Percentiles rank a stretch among this genome's conserved stretches.
phyloP scores from a whole-genome alignment of 2,113 vertebrate species.

The Myotis yumanensis region DNA sequence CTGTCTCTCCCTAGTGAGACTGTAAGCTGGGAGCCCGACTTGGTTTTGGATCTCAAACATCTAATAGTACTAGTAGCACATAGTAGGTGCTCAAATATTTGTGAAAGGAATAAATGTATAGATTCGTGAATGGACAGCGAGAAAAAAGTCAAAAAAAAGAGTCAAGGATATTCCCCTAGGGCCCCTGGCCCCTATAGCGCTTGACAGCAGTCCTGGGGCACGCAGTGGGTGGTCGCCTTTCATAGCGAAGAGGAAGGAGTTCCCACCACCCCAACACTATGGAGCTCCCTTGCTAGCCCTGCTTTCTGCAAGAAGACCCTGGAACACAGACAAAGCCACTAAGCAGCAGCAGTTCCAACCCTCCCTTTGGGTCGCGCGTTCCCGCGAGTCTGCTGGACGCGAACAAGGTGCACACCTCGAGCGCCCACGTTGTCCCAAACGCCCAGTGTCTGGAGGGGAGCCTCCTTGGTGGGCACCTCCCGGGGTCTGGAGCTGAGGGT shows the following conservation, averaged over 20 bases:
- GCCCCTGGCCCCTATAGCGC: not conserved
- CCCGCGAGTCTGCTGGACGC: not conserved
- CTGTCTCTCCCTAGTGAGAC: not conserved
- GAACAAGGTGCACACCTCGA: not conserved
- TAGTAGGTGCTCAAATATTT: not conserved
- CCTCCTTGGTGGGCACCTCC: too few species aligned
- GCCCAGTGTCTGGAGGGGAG: too few species aligned
- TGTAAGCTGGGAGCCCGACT: not conserved
- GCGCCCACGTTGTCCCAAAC: not conserved
- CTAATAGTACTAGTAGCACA: not conserved
- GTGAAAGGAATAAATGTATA: not conserved
- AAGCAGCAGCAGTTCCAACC: too few species aligned
- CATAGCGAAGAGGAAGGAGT: not conserved
- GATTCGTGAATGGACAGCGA: not conserved
- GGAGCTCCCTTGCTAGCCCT: not conserved
- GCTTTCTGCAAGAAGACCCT: not conserved
- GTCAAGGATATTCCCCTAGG: not conserved
- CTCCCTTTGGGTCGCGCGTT: rapidly evolving
- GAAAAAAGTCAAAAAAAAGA: not conserved
- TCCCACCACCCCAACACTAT: not conserved
- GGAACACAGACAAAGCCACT: not conserved
- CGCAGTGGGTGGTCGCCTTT: not conserved
- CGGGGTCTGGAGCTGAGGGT: not conserved
- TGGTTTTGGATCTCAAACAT: not conserved
- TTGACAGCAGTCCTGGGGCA: not conserved